Percentiles rank a stretch among this genome's conserved stretches.
Conservation (phyloP, 2,113 vertebrate genomes). For the Tricholaema leucomelas region DNA sequence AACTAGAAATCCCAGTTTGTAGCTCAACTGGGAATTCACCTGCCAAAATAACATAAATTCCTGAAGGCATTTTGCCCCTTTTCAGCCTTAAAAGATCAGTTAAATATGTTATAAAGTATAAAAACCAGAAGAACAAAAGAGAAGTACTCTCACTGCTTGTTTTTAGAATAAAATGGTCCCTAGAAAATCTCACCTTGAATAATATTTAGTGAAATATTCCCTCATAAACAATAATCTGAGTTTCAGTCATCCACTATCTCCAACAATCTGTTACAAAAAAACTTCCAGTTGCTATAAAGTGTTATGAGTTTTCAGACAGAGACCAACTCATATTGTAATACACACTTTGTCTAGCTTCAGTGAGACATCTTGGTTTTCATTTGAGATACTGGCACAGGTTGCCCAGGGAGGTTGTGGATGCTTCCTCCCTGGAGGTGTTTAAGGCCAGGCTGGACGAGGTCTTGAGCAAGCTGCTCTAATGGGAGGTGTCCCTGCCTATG, state of each 20-base stretch:
- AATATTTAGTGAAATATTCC: neutral
- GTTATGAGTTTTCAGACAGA: neutral
- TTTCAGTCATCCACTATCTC: neutral
- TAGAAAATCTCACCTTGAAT: neutral
- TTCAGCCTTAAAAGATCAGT: neutral
- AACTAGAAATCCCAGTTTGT: conserved; percentile 1
- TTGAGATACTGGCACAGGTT: too few relatives aligned
- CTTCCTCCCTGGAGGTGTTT: too few relatives aligned
- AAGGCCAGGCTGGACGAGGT: too few relatives aligned
- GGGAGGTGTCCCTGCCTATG: too few relatives aligned
- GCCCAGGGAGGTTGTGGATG: too few relatives aligned
- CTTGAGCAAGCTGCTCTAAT: too few relatives aligned
- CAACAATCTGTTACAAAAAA: neutral
- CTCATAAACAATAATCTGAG: neutral
- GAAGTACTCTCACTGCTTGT: neutral
- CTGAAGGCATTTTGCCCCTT: neutral
- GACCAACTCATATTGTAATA: neutral
- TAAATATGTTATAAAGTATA: neutral
- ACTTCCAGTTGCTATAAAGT: neutral
- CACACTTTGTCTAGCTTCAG: neutral
- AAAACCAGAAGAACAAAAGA: neutral
- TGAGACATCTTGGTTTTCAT: neutral
- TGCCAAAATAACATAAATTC: conserved; percentile 25
- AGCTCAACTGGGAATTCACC: neutral
- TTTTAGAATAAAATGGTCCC: neutral